Evolutionary conservation across 2,797 vertebrate genomes (phyloP), one percentile per base, ranked within the genome.

Genomic region (Lutjanus argentimaculatus): DNA sequence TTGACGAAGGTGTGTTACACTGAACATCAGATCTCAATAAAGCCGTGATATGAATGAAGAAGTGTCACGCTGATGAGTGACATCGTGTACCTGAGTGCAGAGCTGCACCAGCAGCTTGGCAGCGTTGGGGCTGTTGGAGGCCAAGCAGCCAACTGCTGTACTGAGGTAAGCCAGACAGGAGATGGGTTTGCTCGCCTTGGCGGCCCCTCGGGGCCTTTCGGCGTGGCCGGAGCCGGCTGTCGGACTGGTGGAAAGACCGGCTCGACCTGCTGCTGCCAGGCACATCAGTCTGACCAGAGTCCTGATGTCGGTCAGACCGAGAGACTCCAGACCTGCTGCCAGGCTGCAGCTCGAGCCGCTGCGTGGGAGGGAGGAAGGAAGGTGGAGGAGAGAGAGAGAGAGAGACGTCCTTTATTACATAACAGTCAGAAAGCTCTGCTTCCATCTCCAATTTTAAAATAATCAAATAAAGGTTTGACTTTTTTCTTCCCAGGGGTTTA

Each of bases 341-440:
- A 99, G 95, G 89, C 98, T 99, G 89, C 98, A 99, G 61, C 98
- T 99, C 7, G 98, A 99, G 19, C 98, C 98, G 42, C 98, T 99
- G 93, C 12, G 21, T 1, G 61, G 4, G 22, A 1, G 22, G 17
- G 3, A 57, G 2, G 17, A 15, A 3, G 10, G 11, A 46, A 48
- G 14, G 46, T 16, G 11, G 56, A 0, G 11, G 8, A 46, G 30
- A 9, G 14, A 22, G 2, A 25, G 13, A 12, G 15, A 1, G 36
- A n/a, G 55, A 22, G 9, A 30, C 8, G 19, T 22, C 11, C n/a
- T 13, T 19, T 17, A 3, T 13, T 49, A 17, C 0, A 4, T 16
- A 25, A 61, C 48, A 15, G 42, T 49, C 14, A 8, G 45, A 43
- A 25, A 42, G 2, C 12, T 30, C 62, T 61, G 9, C 48, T 55